These are phyloP conservation scores for Beaufortia kweichowensis DNA, from an alignment of 2,113 vertebrate genomes.

Conservation along the genomic window DNA sequence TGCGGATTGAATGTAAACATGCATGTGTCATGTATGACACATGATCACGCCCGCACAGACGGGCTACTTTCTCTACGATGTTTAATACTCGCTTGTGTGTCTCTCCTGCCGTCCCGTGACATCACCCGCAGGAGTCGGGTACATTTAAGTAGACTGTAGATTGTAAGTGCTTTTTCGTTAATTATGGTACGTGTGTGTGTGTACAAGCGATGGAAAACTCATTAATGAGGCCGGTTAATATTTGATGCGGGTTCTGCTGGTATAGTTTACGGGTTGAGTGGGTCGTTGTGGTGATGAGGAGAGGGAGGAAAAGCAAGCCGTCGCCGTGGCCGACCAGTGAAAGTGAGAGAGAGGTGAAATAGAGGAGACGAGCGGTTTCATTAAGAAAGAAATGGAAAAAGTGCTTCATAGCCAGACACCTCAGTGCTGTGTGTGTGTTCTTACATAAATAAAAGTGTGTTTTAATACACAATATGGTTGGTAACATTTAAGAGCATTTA, in stretches of 20 bases:
- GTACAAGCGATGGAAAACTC: conserved; percentile 33
- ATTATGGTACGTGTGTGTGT: conserved; percentile 36
- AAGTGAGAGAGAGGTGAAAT: conserved; percentile 66
- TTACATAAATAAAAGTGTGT: neutral
- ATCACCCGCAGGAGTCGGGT: conserved; percentile 4
- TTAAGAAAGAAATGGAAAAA: conserved; percentile 76
- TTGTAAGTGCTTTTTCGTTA: conserved; percentile 56
- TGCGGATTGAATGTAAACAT: conserved; percentile 31
- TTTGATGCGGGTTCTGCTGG: conserved; percentile 31
- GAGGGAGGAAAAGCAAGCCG: conserved; percentile 37
- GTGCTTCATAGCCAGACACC: conserved; percentile 54
- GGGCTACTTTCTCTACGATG: conserved; percentile 28
- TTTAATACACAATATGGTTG: neutral
- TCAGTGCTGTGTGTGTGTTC: conserved; percentile 19
- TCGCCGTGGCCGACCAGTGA: conserved; percentile 57
- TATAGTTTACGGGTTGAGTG: conserved; percentile 30
- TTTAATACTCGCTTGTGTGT: neutral
- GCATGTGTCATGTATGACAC: conserved; percentile 56
- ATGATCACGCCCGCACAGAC: conserved; percentile 47
- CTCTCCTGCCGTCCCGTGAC: conserved; percentile 44
- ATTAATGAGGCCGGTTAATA: conserved; percentile 47
- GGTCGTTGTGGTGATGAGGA: conserved; percentile 23
- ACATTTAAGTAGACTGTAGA: conserved; percentile 20
- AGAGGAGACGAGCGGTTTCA: conserved; percentile 59
- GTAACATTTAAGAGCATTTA: no score